Evolutionary conservation across 2,113 vertebrate genomes (phyloP).

Genomic region (Muntiacus reevesi): DNA sequence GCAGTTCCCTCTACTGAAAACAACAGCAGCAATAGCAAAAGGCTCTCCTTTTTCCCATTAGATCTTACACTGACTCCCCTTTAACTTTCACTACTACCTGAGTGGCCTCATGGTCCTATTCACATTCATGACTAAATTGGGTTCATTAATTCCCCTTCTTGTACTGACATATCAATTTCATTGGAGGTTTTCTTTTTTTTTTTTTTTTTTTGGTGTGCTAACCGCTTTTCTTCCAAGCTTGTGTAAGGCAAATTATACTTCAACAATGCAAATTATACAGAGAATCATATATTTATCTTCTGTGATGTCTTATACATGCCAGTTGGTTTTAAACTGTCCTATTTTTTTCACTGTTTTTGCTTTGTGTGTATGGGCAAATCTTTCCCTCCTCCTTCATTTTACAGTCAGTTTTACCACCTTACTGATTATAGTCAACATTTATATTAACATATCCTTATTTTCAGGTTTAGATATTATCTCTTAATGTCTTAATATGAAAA

Average conservation of each 20-base stretch:
- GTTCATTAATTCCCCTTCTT: neutral
- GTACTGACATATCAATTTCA: neutral
- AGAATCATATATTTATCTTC: neutral
- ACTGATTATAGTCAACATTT: neutral
- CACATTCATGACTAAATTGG: neutral
- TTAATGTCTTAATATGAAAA: neutral
- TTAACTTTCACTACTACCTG: neutral
- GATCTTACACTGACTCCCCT: neutral
- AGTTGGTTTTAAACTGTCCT: neutral
- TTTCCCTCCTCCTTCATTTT: neutral
- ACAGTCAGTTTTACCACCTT: neutral
- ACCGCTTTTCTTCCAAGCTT: neutral
- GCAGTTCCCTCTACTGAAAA: neutral
- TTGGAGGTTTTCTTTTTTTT: neutral
- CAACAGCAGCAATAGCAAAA: neutral
- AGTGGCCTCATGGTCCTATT: neutral
- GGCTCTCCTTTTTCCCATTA: neutral
- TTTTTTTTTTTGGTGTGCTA: neutral
- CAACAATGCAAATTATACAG: neutral
- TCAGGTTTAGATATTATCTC: neutral
- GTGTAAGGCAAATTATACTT: neutral
- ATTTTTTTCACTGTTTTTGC: neutral
- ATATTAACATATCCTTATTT: neutral
- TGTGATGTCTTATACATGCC: neutral
- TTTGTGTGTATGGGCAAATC: neutral